phyloP scores from a whole-genome alignment of 1,140 invertebrate genomes.

The Tetranychus urticae region DNA sequence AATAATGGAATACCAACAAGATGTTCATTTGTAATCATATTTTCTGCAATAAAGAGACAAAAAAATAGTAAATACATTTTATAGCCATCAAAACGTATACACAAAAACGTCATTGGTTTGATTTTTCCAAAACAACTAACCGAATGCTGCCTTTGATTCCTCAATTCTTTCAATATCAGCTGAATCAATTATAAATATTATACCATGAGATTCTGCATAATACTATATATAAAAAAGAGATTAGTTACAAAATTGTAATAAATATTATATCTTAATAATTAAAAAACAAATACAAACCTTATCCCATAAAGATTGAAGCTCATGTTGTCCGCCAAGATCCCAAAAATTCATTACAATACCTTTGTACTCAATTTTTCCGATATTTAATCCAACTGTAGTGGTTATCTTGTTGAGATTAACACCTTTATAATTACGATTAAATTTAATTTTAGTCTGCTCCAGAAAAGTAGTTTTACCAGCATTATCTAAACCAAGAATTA shows the following conservation, averaged over 20 bases:
- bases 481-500: slow-evolving; percentile 92
- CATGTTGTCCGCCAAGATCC: slow-evolving; percentile 94
- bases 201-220: slow-evolving; percentile 89
- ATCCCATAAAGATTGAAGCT: slow-evolving; percentile 96
- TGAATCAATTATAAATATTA: slow-evolving; percentile 97
- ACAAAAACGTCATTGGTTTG: slow-evolving; percentile 20
- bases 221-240: slow-evolving; percentile 38
- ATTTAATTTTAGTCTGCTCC: slow-evolving; percentile 89
- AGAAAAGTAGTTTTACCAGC: slow-evolving; percentile 97
- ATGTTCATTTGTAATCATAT: slow-evolving; percentile 77
- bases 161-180: slow-evolving; percentile 78
- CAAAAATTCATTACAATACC: slow-evolving; percentile 86
- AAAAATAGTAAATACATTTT: background rate
- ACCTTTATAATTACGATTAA: slow-evolving; percentile 63
- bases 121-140: slow-evolving; percentile 29
- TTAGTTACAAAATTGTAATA: too few species aligned
- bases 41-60: slow-evolving; percentile 37
- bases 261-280: too few species aligned
- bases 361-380: slow-evolving; percentile 78
- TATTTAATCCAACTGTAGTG: slow-evolving; percentile 92
- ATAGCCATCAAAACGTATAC: background rate
- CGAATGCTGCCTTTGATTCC: slow-evolving; percentile 89
- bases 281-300: slow-evolving; percentile 36
- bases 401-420: slow-evolving; percentile 87
- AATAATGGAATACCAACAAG: slow-evolving; percentile 66